Evolutionary conservation across 2,113 vertebrate genomes (phyloP), one percentile per base, ranked within the genome.

Genomic region (Ptychochromis oligacanthus): DNA sequence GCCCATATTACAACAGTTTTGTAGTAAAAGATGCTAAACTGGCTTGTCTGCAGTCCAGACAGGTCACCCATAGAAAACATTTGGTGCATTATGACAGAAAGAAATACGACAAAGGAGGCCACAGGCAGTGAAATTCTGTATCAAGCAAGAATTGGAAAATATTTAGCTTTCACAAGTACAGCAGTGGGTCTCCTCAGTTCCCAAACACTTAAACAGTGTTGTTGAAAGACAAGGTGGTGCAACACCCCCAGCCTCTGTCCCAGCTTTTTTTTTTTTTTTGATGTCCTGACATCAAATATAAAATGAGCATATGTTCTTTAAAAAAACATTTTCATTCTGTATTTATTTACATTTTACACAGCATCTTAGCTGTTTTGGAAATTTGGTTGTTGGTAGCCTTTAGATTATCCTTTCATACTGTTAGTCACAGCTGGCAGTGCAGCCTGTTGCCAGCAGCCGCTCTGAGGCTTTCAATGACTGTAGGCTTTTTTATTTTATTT

Each of bases 381-480:
- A 46, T 59, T 38, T 55, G 28, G 26, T 54, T 72, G 67, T 72
- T 24, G 10, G 40, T 80, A 54, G 60, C 75, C 76, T 59, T 74
- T 46, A 20, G 36, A 22, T 79, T 46, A 5, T 77, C 70, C 83
- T 56, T 56, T 40, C 18, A 60, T 57, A 40, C 38, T 22, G 13
- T 92, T 82, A 86, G 89, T 89, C 81, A 86, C 11, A 54, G 26
- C 26, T 72, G n/a, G 54, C 67, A 14, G 46, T 20, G 81, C 67
- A 56, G 75, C 82, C 79, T 67, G 80, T 46, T 64, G 64, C 79
- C 83, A 52, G 77, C 77, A 67, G 79, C 60, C 14, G 17, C 81
- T 75, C 78, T 13, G 36, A 62, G 62, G 64, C 80, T 36, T 83
- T 43, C 58, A 0, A 54, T 61, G 62, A 61, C 81, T 64, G 38